A percentile compares a stretch with the other conserved stretches of the same genome.
These are phyloP conservation scores for Semnornis frantzii DNA, from an alignment of 2,113 vertebrate species.

Conservation along the genomic window DNA sequence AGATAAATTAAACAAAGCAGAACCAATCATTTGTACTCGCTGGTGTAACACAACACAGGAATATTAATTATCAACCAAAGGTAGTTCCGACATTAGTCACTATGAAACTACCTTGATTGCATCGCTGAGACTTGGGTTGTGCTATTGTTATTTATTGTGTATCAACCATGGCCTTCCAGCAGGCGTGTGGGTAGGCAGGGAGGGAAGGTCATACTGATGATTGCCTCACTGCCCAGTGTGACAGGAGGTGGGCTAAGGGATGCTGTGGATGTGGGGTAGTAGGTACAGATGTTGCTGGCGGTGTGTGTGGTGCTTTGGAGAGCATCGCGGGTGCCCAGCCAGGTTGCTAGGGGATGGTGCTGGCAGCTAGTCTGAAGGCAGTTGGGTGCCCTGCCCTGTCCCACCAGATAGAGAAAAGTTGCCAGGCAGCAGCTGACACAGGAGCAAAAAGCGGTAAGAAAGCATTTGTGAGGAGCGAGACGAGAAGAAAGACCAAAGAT, in stretches of 20 bases:
- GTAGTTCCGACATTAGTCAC: slow-evolving; percentile 45
- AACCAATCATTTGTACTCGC: slow-evolving; percentile 74
- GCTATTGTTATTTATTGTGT: neutral
- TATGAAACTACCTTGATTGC: neutral
- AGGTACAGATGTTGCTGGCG: neutral
- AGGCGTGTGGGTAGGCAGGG: neutral
- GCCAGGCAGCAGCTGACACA: slow-evolving; percentile 73
- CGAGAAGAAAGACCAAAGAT: slow-evolving; percentile 1
- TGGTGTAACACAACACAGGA: slow-evolving; percentile 57
- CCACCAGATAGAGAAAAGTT: slow-evolving; percentile 71
- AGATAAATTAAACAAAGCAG: slow-evolving; percentile 78
- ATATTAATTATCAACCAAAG: slow-evolving; percentile 69
- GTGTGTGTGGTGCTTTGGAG: slow-evolving; percentile 20
- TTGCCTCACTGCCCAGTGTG: neutral
- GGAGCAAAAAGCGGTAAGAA: slow-evolving; percentile 38
- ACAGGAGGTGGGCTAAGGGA: neutral
- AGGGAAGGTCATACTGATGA: accelerated
- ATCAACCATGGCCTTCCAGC: neutral
- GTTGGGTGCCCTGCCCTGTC: slow-evolving; percentile 45
- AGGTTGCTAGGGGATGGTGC: slow-evolving; percentile 71
- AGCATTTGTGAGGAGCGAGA: neutral
- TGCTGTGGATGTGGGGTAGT: accelerated
- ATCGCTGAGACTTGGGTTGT: neutral
- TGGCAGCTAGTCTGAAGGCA: slow-evolving; percentile 41
- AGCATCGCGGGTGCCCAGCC: neutral